Base-by-base conservation (phyloP, 2,888 invertebrate genomes). In the Phaedon cochleariae region DNA sequence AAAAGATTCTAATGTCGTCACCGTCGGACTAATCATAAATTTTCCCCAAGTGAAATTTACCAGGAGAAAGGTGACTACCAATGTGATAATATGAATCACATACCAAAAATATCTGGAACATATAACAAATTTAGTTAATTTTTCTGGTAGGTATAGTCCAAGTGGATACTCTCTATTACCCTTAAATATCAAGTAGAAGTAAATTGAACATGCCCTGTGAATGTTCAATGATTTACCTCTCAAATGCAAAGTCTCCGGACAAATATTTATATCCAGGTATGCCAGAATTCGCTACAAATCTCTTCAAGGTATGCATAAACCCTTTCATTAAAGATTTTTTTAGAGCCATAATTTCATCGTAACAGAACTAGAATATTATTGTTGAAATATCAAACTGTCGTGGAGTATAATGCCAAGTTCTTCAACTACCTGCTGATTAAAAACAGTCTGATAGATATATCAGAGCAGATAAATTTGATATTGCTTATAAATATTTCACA, bases 1-100 rank as follows among this genome's bases (percentile, higher is more conserved):
- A 0, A 82, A 77, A 0, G 85, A 84, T 61, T 87, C 86, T 68
- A 85, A 77, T 0, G 83, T 84, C 0, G 87, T 85, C 0, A 87
- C 82, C 1, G 87, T 81, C 1, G 84, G 83, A 59, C 80, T 81
- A 1, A 64, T 68, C 18, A 77, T 77, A 62, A 80, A 83, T 48
- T 74, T 75, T 10, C 65, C 21, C 73, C 76, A 73, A 21, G 70
- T 70, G 53, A 74, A 68, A 49, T 72, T 18, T 4, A 76, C 73
- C 31, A 80, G 61, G 54, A 68, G 76, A 9, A 76, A 66, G 1
- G 77, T 75, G 12, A 74, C 72, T 5, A 60, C 67, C 1, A 77
- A 60, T 2, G 76, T 75, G 31, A 69, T 58, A 3, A 74, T 12
- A 18, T 80, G 72, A 22, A 80, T 72, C 4, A 75, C 10, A 15